Conservation (phyloP, 1,140 invertebrate genomes). For the Bombus ignitus region DNA sequence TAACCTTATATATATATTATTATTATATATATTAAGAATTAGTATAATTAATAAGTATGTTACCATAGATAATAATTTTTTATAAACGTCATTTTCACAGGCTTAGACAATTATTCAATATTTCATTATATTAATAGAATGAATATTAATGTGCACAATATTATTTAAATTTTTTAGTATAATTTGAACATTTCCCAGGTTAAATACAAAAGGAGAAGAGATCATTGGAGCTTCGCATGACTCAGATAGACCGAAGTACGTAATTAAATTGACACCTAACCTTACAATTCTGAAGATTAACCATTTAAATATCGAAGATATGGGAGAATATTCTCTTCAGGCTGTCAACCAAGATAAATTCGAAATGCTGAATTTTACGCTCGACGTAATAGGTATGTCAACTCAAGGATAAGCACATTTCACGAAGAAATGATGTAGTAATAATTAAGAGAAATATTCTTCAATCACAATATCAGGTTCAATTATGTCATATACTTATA, state of each 20-base stretch:
- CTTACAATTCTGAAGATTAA: conserved; percentile 62
- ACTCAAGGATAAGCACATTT: background rate
- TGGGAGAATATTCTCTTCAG: conserved; percentile 67
- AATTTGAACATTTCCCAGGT: conserved; percentile 56
- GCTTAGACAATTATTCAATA: too few species aligned
- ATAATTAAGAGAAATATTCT: too few species aligned
- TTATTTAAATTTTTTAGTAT: conserved; percentile 2
- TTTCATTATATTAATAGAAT: too few species aligned
- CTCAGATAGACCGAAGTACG: conserved; percentile 34
- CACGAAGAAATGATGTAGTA: too few species aligned
- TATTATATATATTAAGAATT: too few species aligned
- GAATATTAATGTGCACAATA: too few species aligned
- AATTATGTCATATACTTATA: too few species aligned
- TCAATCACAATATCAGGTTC: too few species aligned
- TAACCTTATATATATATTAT: too few species aligned
- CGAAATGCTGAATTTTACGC: conserved; percentile 65
- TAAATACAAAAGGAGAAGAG: conserved; percentile 64
- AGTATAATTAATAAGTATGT: too few species aligned
- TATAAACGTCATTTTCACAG: too few species aligned
- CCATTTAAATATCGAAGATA: conserved; percentile 60
- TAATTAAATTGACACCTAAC: conserved; percentile 27
- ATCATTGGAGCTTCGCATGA: conserved; percentile 43
- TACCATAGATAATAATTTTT: too few species aligned
- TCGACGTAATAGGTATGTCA: conserved; percentile 67
- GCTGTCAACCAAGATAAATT: conserved; percentile 62